A percentile compares a stretch with the other conserved stretches of the same genome.
Conservation (phyloP, 2,113 vertebrate genomes). For the Egretta garzetta region DNA sequence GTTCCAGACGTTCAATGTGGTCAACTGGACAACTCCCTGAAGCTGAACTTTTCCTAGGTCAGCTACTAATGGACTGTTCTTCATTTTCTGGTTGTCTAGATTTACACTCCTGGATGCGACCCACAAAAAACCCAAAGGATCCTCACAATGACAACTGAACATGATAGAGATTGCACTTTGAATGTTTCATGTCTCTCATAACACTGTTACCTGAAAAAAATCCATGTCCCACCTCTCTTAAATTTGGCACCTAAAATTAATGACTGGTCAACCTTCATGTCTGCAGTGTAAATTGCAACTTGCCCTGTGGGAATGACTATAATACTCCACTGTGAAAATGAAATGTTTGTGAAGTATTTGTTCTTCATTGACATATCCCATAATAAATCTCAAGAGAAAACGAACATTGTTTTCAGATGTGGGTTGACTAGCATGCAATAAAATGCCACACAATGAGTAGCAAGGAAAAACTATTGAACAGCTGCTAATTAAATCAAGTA, state of each 20-base stretch:
- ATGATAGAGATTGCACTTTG: neutral
- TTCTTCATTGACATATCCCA: neutral
- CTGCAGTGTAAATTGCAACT: neutral
- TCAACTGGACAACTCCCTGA: constrained; percentile 46
- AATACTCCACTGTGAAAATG: neutral
- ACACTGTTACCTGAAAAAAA: neutral
- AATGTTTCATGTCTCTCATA: neutral
- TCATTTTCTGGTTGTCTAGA: neutral
- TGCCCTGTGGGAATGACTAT: neutral
- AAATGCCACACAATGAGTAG: constrained; percentile 44
- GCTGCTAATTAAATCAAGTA: neutral
- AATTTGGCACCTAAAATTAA: neutral
- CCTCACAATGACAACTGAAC: neutral
- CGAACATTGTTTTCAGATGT: constrained; percentile 37
- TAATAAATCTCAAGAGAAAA: constrained; percentile 17
- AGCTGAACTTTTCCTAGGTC: constrained; percentile 45
- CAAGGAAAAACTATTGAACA: neutral
- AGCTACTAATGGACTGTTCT: neutral
- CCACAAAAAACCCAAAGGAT: neutral
- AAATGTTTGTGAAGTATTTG: constrained; percentile 23
- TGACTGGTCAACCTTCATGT: neutral
- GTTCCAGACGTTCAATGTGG: neutral
- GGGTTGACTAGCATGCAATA: neutral
- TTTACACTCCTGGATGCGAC: neutral
- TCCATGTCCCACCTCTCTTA: neutral